Conservation (phyloP, 2,797 vertebrate species). For the Halcyon leucocephala region DNA sequence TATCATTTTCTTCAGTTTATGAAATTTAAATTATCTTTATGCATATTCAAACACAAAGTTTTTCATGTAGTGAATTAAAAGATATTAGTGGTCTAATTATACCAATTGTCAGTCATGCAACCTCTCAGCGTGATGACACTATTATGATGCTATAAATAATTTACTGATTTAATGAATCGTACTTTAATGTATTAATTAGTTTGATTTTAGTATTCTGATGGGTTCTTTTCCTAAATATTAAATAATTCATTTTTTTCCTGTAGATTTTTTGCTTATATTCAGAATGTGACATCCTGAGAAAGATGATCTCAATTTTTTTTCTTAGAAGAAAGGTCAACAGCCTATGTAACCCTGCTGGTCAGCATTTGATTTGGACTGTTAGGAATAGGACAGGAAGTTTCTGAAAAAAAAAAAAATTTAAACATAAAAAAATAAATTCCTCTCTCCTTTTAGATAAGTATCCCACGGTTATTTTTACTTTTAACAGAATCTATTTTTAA, state of each 20-base stretch:
- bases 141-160: background rate
- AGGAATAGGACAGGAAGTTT: slow-evolving; percentile 41
- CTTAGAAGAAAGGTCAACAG: background rate
- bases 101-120: background rate
- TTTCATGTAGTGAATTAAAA: background rate
- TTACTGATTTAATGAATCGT: background rate
- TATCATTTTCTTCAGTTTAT: background rate
- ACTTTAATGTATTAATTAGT: background rate
- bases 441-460: slow-evolving; percentile 29
- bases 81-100: slow-evolving; percentile 1
- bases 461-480: slow-evolving; percentile 61
- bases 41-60: background rate
- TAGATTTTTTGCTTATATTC: background rate
- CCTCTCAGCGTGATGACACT: background rate
- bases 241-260: background rate
- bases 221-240: background rate
- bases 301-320: background rate
- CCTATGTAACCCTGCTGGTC: background rate
- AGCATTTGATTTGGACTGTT: background rate
- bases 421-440: background rate
- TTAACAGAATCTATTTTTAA: slow-evolving; percentile 53
- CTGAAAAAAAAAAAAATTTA: background rate
- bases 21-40: background rate
- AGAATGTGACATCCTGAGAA: background rate
- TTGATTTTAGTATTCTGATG: background rate